Evolutionary conservation across 2,797 vertebrate species (phyloP).

Genomic region (Loriculus beryllinus): DNA sequence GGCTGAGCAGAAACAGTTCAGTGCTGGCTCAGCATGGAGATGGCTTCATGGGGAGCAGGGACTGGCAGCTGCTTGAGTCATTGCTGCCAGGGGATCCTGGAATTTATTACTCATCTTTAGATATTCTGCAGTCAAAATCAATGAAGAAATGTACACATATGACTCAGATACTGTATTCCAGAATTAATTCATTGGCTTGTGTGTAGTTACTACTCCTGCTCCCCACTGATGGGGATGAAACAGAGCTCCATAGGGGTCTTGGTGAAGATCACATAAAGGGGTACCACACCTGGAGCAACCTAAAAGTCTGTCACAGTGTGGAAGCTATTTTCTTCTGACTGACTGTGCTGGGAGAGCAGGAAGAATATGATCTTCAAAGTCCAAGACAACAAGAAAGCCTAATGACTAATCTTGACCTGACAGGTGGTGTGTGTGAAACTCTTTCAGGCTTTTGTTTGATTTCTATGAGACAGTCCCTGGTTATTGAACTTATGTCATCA

Average conservation of each 20-base stretch:
- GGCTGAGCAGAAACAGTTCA: not conserved
- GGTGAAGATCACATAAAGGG: not conserved
- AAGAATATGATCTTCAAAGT: not conserved
- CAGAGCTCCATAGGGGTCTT: not conserved
- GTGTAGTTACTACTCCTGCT: not conserved
- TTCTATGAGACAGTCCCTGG: not conserved
- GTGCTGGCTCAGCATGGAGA: fast-evolving
- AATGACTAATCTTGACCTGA: not conserved
- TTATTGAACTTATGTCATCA: not conserved
- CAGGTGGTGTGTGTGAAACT: not conserved
- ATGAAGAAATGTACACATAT: not conserved
- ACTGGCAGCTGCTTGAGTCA: not conserved
- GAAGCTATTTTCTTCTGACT: not conserved
- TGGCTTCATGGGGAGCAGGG: not conserved
- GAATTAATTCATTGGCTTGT: not conserved
- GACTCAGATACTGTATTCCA: not conserved
- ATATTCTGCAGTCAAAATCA: not conserved
- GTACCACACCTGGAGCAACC: not conserved
- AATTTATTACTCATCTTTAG: not conserved
- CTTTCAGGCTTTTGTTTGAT: not conserved
- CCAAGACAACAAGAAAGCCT: not conserved
- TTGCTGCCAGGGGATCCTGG: not conserved
- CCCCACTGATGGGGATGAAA: not conserved
- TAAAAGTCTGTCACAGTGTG: not conserved
- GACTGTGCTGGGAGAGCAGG: not conserved